Conservation (phyloP, 1,140 invertebrate species). For the Drosophila tsacasi region DNA sequence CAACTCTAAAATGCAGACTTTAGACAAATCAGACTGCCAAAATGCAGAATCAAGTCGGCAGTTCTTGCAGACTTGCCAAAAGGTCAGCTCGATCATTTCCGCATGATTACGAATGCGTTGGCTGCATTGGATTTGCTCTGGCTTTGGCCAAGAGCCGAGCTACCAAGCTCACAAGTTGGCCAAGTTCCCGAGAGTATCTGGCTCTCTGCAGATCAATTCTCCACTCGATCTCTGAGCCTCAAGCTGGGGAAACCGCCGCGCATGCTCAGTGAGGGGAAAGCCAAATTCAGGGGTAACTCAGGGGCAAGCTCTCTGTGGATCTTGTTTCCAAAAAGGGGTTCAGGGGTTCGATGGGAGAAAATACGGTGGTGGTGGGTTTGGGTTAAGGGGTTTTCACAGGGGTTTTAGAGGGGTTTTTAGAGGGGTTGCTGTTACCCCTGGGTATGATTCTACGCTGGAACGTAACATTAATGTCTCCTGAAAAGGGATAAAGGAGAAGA, state of each 20-base stretch:
- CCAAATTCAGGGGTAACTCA: conserved; percentile 39
- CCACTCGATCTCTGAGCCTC: conserved; percentile 40
- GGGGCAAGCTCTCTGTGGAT: conserved; percentile 41
- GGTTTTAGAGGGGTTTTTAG: conserved; percentile 3
- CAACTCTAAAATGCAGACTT: conserved; percentile 32
- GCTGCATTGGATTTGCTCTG: conserved; percentile 27
- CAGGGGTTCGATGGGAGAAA: background rate
- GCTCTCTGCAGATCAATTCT: conserved; percentile 41
- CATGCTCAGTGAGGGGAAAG: conserved; percentile 52
- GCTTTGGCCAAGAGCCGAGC: conserved; percentile 24
- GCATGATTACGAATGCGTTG: conserved; percentile 77
- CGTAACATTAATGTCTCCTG: background rate
- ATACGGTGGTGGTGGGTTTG: conserved; percentile 41
- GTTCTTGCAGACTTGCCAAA: conserved; percentile 58
- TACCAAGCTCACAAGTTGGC: conserved; percentile 14
- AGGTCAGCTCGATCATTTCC: conserved; percentile 84
- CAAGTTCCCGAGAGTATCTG: conserved; percentile 20
- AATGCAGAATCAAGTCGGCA: conserved; percentile 10
- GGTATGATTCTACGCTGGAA: conserved; percentile 26
- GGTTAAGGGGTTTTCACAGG: conserved; percentile 36
- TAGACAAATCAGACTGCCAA: conserved; percentile 1
- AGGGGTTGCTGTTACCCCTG: background rate
- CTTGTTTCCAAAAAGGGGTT: conserved; percentile 45
- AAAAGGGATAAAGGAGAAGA: background rate
- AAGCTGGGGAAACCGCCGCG: conserved; percentile 36